Base-by-base conservation (phyloP, 2,888 invertebrate genomes). In the Dyspetes luteomarginatus region DNA sequence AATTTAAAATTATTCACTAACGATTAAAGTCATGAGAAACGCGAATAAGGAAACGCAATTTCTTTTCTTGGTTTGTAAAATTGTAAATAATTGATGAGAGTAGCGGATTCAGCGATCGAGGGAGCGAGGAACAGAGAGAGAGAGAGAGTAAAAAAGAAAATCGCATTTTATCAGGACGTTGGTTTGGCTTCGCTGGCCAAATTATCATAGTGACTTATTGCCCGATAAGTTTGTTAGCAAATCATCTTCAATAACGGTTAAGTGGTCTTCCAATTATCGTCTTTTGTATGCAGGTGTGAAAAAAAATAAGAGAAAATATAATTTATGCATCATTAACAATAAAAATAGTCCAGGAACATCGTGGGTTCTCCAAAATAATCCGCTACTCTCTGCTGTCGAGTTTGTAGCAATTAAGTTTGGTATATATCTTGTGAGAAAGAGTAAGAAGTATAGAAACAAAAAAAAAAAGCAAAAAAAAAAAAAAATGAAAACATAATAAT, bases 11-110 rank as follows among this genome's bases (percentile, higher is more conserved):
- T n/a, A n/a, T n/a, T n/a, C n/a, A n/a, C n/a, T n/a, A n/a, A n/a
- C n/a, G n/a, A n/a, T n/a, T n/a, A n/a, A n/a, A n/a, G n/a, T n/a
- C n/a, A n/a, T n/a, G n/a, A n/a, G 60, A 12, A 58, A 67, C 19
- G 52, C 28, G 17, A 36, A 60, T 41, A 56, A 19, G 17, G 74
- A 12, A 67, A 41, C 67, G 30, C 17, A 77, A 73, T 78, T 79
- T 84, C 60, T 83, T 74, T 82, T 68, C 72, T 48, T 71, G 28
- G 80, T 77, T 85, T 82, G 82, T 81, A 77, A 73, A 82, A 74
- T 68, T 86, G 84, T 86, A 86, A 81, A 86, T 86, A 85, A 75
- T 79, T 22, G 48, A 52, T 50, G 65, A 56, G 74, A 73, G 81
- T 41, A 52, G 55, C 60, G 78, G 28, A 69, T 56, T 26, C n/a